A percentile compares a stretch with the other conserved stretches of the same genome.
Conservation (phyloP, 2,113 vertebrate genomes). For the Microcebus lehilahytsara region DNA sequence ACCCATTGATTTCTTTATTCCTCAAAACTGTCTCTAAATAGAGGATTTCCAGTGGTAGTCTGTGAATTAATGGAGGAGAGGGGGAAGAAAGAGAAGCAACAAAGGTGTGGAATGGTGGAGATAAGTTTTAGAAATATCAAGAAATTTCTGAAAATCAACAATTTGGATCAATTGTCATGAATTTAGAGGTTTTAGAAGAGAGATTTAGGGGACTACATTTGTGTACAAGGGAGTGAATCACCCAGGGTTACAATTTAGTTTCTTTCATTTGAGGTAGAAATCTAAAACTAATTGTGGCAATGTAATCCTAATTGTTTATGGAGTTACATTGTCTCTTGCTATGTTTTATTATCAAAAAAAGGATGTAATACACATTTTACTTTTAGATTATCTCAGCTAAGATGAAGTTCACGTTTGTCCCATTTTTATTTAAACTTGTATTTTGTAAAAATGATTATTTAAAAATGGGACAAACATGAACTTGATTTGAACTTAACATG, state of each 20-base stretch:
- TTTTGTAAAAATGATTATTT: too few relatives aligned
- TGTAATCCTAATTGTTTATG: background rate
- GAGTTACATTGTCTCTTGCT: background rate
- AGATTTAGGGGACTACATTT: background rate
- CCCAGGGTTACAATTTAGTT: background rate
- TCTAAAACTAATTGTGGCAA: background rate
- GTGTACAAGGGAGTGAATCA: background rate
- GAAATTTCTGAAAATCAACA: background rate
- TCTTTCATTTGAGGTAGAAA: slow-evolving; percentile 2
- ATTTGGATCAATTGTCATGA: background rate
- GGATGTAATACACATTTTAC: background rate
- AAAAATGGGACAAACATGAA: too few relatives aligned
- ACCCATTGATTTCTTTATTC: background rate
- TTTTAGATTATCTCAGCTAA: slow-evolving; percentile 37
- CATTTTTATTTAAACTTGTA: slow-evolving; percentile 10
- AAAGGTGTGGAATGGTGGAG: background rate
- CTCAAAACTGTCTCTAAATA: background rate
- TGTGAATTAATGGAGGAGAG: background rate
- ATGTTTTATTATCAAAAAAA: background rate
- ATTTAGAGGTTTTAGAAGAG: background rate
- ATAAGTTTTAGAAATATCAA: slow-evolving; percentile 1
- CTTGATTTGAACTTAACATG: too few relatives aligned
- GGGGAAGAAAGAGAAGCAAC: background rate
- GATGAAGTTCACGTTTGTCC: slow-evolving; percentile 29
- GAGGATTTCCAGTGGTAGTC: background rate